Evolutionary conservation across 2,888 invertebrate genomes (phyloP).

Genomic region (Limenitis camilla): DNA sequence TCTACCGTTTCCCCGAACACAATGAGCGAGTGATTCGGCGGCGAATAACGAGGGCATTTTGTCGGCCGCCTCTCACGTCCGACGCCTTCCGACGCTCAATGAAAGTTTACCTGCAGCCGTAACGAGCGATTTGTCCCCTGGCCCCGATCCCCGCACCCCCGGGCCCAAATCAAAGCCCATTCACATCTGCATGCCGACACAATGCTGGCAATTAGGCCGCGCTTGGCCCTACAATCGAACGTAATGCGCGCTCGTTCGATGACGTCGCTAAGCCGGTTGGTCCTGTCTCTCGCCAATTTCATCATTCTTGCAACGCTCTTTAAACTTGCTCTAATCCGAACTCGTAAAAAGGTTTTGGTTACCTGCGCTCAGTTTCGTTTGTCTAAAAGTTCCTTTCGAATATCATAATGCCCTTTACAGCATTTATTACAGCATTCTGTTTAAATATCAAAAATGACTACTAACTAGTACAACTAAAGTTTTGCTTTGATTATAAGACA

Average conservation of each 20-base stretch:
- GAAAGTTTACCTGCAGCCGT: conserved; percentile 76
- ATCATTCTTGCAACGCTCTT: conserved; percentile 27
- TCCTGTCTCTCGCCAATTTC: conserved; percentile 32
- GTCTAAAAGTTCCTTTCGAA: conserved; percentile 16
- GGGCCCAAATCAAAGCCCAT: conserved; percentile 75
- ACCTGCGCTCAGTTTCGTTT: conserved; percentile 18
- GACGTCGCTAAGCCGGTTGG: conserved; percentile 39
- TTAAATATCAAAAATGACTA: background rate
- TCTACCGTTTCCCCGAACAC: conserved; percentile 73
- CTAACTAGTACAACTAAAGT: background rate
- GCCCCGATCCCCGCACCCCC: conserved; percentile 54
- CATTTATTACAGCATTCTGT: background rate
- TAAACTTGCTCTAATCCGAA: conserved; percentile 26
- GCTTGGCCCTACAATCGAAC: conserved; percentile 70
- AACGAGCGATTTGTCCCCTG: conserved; percentile 75
- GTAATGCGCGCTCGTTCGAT: conserved; percentile 69
- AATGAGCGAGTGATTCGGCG: conserved; percentile 75
- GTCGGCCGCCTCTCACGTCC: conserved; percentile 74
- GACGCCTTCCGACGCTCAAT: conserved; percentile 75
- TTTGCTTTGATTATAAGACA: no score
- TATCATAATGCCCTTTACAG: conserved; percentile 3
- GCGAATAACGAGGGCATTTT: conserved; percentile 75
- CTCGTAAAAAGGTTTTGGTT: conserved; percentile 17
- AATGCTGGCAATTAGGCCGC: conserved; percentile 75
- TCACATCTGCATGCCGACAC: conserved; percentile 76